Percentiles rank a stretch among this genome's conserved stretches.
Conservation (phyloP, 2,888 invertebrate genomes). For the Rhabditoides inermis region DNA sequence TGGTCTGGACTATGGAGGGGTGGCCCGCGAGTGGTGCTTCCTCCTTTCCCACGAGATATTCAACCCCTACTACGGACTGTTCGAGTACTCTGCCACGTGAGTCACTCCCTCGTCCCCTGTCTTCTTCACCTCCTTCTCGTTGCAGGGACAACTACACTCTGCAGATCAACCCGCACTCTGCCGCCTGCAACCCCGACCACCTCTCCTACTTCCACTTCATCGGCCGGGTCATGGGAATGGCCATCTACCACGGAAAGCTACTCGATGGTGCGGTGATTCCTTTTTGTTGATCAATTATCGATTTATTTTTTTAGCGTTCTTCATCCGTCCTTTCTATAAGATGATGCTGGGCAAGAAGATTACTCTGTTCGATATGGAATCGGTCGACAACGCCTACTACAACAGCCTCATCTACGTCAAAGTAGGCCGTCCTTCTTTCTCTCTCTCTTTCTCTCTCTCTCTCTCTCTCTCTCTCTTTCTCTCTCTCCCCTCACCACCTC, state of each 20-base stretch:
- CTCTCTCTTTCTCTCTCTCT: constrained; percentile 58
- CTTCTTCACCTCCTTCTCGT: not conserved
- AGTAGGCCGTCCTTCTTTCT: constrained; percentile 62
- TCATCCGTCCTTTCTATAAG: constrained; percentile 98
- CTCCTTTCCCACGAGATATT: constrained; percentile 97
- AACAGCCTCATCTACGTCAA: constrained; percentile 90
- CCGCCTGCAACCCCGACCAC: constrained; percentile 93
- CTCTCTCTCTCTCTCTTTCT: constrained; percentile 68
- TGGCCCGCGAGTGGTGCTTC: constrained; percentile 87
- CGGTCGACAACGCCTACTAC: constrained; percentile 95
- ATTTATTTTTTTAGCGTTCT: constrained; percentile 80
- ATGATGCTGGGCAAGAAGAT: constrained; percentile 96
- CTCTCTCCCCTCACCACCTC: constrained; percentile 58
- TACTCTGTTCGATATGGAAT: constrained; percentile 93
- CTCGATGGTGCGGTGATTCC: constrained; percentile 82
- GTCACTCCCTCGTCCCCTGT: constrained; percentile 50
- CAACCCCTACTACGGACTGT: constrained; percentile 97
- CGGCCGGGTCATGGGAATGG: constrained; percentile 95
- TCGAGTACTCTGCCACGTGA: constrained; percentile 97
- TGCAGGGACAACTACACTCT: constrained; percentile 88
- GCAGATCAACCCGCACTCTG: constrained; percentile 96
- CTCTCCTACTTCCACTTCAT: constrained; percentile 96
- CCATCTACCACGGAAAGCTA: constrained; percentile 94
- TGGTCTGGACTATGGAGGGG: constrained; percentile 39
- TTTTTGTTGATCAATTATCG: no score